phyloP scores from a whole-genome alignment of 92 coral and sea anemone species.

The Metridium senile region DNA sequence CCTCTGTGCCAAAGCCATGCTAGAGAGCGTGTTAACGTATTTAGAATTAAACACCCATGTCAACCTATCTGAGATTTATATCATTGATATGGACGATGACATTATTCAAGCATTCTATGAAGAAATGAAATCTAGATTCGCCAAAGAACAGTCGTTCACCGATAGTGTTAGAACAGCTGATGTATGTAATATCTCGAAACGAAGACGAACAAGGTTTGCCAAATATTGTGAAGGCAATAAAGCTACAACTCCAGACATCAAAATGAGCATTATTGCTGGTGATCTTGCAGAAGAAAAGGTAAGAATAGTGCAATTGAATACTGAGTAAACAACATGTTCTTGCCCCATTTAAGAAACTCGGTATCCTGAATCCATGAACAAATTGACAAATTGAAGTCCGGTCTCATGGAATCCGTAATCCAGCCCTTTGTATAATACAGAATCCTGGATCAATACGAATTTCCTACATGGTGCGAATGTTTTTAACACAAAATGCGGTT shows the following conservation, averaged over 20 bases:
- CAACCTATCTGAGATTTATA: constrained; percentile 43
- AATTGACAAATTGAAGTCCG: too few species aligned
- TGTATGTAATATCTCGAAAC: neutral
- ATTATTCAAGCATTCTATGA: constrained; percentile 31
- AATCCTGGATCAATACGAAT: too few species aligned
- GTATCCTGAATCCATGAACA: too few species aligned
- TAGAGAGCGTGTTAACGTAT: constrained; percentile 39
- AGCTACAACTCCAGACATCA: constrained; percentile 1
- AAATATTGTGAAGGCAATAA: constrained; percentile 17
- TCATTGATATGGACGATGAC: constrained; percentile 43
- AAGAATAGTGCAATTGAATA: neutral
- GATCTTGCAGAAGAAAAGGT: constrained; percentile 35
- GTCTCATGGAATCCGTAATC: too few species aligned
- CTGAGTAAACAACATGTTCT: too few species aligned
- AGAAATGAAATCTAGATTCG: constrained; percentile 54
- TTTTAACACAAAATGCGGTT: too few species aligned
- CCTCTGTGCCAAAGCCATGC: constrained; percentile 57
- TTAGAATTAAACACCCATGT: constrained; percentile 12
- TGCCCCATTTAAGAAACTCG: too few species aligned
- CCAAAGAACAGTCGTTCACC: neutral
- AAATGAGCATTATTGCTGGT: neutral
- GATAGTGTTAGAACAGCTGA: constrained; percentile 17
- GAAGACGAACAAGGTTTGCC: neutral
- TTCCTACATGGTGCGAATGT: too few species aligned
- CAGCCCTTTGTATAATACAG: too few species aligned